phyloP scores from a whole-genome alignment of 2,797 vertebrate genomes.

The Microctenopoma steveboyesi region DNA sequence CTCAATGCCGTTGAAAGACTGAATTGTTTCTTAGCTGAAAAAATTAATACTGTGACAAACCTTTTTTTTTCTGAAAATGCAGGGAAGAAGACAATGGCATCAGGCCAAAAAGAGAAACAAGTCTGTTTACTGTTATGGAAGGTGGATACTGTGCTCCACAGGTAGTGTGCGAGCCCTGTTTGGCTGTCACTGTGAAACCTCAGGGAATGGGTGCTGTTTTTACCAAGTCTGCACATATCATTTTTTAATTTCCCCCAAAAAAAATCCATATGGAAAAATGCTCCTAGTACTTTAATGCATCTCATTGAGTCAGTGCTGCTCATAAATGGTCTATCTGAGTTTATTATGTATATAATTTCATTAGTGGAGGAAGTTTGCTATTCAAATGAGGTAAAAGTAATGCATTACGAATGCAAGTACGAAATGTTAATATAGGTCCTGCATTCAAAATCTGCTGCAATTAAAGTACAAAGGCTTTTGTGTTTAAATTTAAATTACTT shows the following conservation, averaged over 20 bases:
- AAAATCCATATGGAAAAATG: neutral
- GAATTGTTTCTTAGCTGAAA: neutral
- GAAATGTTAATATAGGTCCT: no score
- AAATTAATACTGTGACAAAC: neutral
- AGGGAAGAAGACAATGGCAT: neutral
- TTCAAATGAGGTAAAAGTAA: no score
- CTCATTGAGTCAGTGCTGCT: neutral
- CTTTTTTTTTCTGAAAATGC: conserved; percentile 1
- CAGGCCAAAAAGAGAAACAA: neutral
- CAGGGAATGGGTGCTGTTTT: neutral
- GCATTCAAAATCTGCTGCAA: no score
- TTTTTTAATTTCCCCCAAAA: neutral
- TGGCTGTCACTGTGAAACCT: conserved; percentile 7
- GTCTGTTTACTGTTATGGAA: neutral
- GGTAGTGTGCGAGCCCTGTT: neutral
- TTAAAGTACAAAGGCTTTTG: no score
- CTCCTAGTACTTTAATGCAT: neutral
- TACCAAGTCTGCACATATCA: neutral
- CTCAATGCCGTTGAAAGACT: neutral
- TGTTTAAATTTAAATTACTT: no score
- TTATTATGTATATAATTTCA: no score
- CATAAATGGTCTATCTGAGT: no score
- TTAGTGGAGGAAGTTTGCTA: no score
- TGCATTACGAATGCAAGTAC: no score
- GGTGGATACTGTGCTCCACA: no score